Base-by-base conservation (phyloP, 2,113 vertebrate genomes). In the Corythornis vintsioides region DNA sequence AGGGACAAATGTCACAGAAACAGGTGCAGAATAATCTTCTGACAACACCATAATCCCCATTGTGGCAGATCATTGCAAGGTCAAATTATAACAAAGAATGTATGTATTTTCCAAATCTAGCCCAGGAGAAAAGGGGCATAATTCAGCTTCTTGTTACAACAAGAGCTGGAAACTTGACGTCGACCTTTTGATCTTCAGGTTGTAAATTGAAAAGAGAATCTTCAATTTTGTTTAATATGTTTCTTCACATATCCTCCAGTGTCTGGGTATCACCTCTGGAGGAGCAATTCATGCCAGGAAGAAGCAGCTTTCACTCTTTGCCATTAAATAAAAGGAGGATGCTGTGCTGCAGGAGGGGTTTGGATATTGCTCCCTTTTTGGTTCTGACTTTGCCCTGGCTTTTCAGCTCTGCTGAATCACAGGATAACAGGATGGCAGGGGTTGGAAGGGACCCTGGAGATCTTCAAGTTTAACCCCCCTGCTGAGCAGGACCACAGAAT, bases 11-110 rank as follows among this genome's bases (percentile, higher is more conserved):
- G 88, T 80, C 80, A 84, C 3, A 3, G 83, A 93, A 91, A 95
- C 94, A 93, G 91, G 88, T 90, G 88, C 83, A 95, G 90, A 76
- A 85, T 89, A 95, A 92, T 94, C 89, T 83, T 83, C 75, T 83
- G 88, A 74, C 77, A 92, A 77, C 86, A 77, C 42, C 74, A 65
- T 91, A 88, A 94, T 91, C 93, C 91, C 88, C 52, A 79, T 86
- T 90, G 91, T 81, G 75, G 40, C 61, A 79, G 83, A 89, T 47
- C 33, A 60, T 64, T 76, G 63, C 81, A 86, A 93, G 76, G 94
- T 93, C 70, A 85, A 92, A 73, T 77, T 66, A 31, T 57, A 86
- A 95, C 92, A 96, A 96, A 92, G 90, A 91, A 52, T 11, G 24
- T 60, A 6, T 48, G 1, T 53, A 11, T 48, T 71, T 89, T 80